Evolutionary conservation across 1,140 invertebrate genomes (phyloP), one percentile per base, ranked within the genome.

Genomic region (Vanessa tameamea): DNA sequence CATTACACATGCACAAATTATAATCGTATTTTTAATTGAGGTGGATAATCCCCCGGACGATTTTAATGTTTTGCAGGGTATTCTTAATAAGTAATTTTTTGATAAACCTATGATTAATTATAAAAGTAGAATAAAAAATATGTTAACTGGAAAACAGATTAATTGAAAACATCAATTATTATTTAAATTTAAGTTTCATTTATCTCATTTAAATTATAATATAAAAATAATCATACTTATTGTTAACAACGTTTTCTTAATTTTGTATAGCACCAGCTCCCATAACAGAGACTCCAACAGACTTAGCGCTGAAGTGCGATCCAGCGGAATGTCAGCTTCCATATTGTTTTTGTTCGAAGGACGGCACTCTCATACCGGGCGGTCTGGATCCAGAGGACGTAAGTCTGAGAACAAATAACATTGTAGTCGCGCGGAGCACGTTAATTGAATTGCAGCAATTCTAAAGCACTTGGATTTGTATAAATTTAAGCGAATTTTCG

Each of bases 271-370:
- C 97, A 14, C 95, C 95, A 72, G 95, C 96, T 13, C 96, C 97
- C 3, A 93, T 95, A 50, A 98, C 97, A 1, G 97, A 97, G 88
- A 93, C 96, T 7, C 96, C 97, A 5, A 92, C 94, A 47, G 97
- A 98, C 86, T 93, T 96, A 73, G 97, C 97, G 3, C 93, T 94
- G 51, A 95, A 95, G 86, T 99, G 98, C 85, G 95, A 98, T 78
- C 93, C 94, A 1, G 91, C 95, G 0, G 93, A 95, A 55, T 99
- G 98, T 84, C 87, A 94, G 64, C 93, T 99, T 69, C 98, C 98
- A 9, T 97, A 98, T 82, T 99, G 98, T 87, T 98, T 97, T 91
- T 99, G 98, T 88, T 98, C 97, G 7, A 96, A 96, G 84, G 97
- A 98, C 92, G 97, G 97, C 9, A 98, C 97, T 0, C 89, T 95